A percentile compares a stretch with the other conserved stretches of the same genome.
These are phyloP conservation scores for Poeciliopsis prolifica DNA, from an alignment of 2,113 vertebrate genomes.

Conservation along the genomic window DNA sequence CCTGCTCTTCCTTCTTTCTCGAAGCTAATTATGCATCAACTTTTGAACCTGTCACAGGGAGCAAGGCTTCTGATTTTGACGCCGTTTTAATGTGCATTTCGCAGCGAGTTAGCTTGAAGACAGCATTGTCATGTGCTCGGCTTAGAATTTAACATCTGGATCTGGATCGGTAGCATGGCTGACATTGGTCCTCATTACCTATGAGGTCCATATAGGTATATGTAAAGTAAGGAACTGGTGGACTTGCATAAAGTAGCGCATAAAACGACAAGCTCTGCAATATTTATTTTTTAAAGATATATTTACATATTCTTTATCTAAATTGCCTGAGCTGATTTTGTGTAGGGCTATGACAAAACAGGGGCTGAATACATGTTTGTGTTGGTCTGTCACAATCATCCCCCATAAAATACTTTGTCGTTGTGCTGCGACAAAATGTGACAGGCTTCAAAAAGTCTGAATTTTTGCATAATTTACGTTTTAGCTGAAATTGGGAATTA, in stretches of 20 bases:
- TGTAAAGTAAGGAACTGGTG: neutral
- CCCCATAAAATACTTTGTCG: too few relatives aligned
- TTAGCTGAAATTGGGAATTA: too few relatives aligned
- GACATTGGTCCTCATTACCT: neutral
- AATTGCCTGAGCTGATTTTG: neutral
- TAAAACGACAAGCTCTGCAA: too few relatives aligned
- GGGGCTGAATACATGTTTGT: neutral
- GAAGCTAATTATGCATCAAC: slow-evolving; percentile 23
- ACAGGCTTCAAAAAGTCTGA: neutral
- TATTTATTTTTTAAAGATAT: neutral
- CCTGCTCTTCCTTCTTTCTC: slow-evolving; percentile 35
- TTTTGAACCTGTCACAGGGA: slow-evolving; percentile 44
- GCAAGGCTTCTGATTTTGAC: slow-evolving; percentile 30
- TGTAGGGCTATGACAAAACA: neutral
- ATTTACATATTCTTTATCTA: neutral
- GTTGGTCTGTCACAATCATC: neutral
- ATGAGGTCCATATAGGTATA: too few relatives aligned
- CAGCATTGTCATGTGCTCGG: neutral
- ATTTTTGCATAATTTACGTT: neutral
- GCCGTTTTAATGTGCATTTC: slow-evolving; percentile 28
- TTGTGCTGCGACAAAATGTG: neutral
- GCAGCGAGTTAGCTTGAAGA: slow-evolving; percentile 1
- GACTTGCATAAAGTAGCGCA: too few relatives aligned
- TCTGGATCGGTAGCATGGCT: neutral
- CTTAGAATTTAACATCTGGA: neutral